Base-by-base conservation (phyloP, 1,140 invertebrate genomes). In the Mizuhopecten yessoensis region DNA sequence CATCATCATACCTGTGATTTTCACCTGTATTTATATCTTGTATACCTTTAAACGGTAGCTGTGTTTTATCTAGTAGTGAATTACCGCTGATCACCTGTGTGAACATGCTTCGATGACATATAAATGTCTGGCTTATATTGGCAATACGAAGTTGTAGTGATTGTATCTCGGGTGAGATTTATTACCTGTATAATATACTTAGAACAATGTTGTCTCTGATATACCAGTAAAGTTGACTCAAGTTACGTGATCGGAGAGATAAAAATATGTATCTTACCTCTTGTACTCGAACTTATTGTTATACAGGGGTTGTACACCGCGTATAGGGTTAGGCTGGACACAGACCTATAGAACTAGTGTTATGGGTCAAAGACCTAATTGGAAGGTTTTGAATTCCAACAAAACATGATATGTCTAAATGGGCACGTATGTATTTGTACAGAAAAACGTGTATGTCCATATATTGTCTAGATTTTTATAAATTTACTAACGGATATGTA, bases 131-230 rank as follows among this genome's bases (percentile, higher is more conserved):
- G 0, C 5, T 75, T 75, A 75, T 75, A 75, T 75, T 75, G 57
- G 23, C 57, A 75, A 75, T 75, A 75, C 57, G n/a, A 75, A n/a
- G 23, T 17, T 75, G 57, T 75, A 75, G 57, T 29, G 11, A n/a
- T 75, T 29, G 57, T 75, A 29, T 75, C n/a, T 29, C n/a, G 29
- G 23, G 29, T 5, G 5, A 29, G 57, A 75, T 75, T 75, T 75
- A 29, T 75, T 75, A 75, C 57, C 57, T 23, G 57, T 75, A 29
- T n/a, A 75, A 29, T 29, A 75, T 29, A 75, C 57, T 75, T 75
- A 75, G 57, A 75, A 75, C 57, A 75, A 75, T 75, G 57, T 75
- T n/a, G 57, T 75, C 57, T 29, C 23, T n/a, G 57, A 75, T 75
- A 75, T 29, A 75, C 57, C 3, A 29, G 57, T 75, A 75, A 75